phyloP scores from a whole-genome alignment of 2,797 vertebrate genomes.

The Chaetodon trifasciatus region DNA sequence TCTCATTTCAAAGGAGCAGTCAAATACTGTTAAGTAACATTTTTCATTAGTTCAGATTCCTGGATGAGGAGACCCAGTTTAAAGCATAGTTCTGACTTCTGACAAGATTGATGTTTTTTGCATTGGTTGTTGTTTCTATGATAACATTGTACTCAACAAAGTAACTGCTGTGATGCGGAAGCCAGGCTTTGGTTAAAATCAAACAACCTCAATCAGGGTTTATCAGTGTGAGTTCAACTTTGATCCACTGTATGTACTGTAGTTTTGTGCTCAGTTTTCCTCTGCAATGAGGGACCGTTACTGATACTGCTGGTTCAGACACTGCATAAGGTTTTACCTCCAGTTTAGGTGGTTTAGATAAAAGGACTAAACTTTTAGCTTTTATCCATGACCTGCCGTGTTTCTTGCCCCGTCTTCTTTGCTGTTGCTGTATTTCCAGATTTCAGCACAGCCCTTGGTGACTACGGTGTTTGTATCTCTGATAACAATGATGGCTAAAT shows the following conservation, averaged over 20 bases:
- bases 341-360: neutral
- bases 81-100: neutral
- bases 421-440: neutral
- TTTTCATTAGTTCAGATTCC: neutral
- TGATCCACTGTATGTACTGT: neutral
- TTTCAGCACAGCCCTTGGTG: neutral
- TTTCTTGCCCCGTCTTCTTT: neutral
- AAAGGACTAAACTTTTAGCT: neutral
- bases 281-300: neutral
- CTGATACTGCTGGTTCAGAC: neutral
- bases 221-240: neutral
- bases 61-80: neutral
- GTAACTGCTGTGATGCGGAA: neutral
- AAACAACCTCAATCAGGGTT: neutral
- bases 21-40: neutral
- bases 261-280: neutral
- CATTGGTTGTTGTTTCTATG: neutral
- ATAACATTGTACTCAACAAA: neutral
- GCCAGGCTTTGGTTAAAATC: neutral
- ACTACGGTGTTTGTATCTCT: neutral
- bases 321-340: neutral
- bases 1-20: neutral
- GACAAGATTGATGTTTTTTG: neutral
- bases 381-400: neutral
- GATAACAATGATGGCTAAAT: neutral